These are phyloP conservation scores for Tetragnatha montana DNA, from an alignment of 2,888 invertebrate genomes.

Conservation along the genomic window DNA sequence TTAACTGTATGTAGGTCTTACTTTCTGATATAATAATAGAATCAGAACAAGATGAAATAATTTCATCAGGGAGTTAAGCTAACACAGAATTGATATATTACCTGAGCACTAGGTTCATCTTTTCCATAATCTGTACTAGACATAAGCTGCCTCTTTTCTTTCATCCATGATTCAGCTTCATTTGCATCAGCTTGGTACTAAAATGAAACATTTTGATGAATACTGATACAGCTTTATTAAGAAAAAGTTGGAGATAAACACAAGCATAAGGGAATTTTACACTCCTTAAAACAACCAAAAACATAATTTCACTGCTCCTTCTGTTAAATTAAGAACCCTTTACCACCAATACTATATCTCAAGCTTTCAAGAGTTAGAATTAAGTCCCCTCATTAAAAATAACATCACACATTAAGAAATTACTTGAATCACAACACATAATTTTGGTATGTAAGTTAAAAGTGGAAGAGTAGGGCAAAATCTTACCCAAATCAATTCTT, in stretches of 20 bases:
- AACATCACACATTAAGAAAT: background rate
- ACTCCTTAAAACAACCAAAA: no score
- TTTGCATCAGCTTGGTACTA: constrained; percentile 97
- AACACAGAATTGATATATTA: constrained; percentile 46
- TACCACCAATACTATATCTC: no score
- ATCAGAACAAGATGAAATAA: no score
- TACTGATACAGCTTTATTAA: background rate
- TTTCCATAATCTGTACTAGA: constrained; percentile 92
- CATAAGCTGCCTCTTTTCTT: constrained; percentile 94
- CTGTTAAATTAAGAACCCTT: no score
- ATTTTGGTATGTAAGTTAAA: no score
- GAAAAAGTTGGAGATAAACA: background rate
- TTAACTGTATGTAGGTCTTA: no score
- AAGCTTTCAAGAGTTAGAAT: no score
- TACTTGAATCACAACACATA: background rate
- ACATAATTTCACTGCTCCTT: no score
- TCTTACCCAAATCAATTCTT: background rate
- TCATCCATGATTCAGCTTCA: constrained; percentile 97
- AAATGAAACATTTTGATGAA: background rate
- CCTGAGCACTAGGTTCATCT: constrained; percentile 93
- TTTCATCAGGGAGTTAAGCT: no score
- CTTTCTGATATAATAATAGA: no score
- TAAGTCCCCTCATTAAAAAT: background rate
- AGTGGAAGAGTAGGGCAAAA: background rate
- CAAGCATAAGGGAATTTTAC: no score